A percentile compares a stretch with the other conserved stretches of the same genome.
Evolutionary conservation across 2,113 vertebrate genomes (phyloP).

Genomic region (Amblyornis subalaris): DNA sequence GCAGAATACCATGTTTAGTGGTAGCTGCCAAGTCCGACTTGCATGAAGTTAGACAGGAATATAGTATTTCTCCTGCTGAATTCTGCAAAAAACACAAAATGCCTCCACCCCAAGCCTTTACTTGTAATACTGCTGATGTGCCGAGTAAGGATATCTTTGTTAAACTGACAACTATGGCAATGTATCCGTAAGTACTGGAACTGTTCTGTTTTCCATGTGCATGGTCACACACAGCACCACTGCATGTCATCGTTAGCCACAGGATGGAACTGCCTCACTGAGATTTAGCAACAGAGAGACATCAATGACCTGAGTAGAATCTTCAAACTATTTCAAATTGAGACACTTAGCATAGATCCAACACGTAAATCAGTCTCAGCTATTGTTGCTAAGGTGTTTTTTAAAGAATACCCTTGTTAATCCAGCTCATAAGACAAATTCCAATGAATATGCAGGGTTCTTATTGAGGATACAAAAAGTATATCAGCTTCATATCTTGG

Average conservation of each 20-base stretch:
- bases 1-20: slow-evolving; percentile 93
- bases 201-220: not conserved
- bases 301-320: not conserved
- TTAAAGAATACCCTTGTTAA: not conserved
- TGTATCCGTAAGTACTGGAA: slow-evolving; percentile 94
- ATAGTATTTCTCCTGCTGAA: slow-evolving; percentile 85
- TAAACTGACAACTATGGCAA: slow-evolving; percentile 97
- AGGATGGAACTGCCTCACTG: slow-evolving; percentile 37
- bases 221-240: slow-evolving; percentile 38
- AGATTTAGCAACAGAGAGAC: slow-evolving; percentile 77
- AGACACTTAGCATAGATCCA: not conserved
- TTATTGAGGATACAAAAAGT: not conserved
- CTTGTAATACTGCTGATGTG: slow-evolving; percentile 84
- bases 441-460: not conserved
- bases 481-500: not conserved
- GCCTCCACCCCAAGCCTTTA: slow-evolving; percentile 95
- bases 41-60: slow-evolving; percentile 90
- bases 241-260: slow-evolving; percentile 68
- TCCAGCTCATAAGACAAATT: not conserved
- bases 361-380: not conserved
- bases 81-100: slow-evolving; percentile 99
- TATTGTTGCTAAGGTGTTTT: not conserved
- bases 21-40: slow-evolving; percentile 93
- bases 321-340: not conserved
- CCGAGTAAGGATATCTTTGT: slow-evolving; percentile 94